These are phyloP conservation scores for Cremastinae sp. DNA, from an alignment of 2,888 invertebrate genomes.

Conservation along the genomic window DNA sequence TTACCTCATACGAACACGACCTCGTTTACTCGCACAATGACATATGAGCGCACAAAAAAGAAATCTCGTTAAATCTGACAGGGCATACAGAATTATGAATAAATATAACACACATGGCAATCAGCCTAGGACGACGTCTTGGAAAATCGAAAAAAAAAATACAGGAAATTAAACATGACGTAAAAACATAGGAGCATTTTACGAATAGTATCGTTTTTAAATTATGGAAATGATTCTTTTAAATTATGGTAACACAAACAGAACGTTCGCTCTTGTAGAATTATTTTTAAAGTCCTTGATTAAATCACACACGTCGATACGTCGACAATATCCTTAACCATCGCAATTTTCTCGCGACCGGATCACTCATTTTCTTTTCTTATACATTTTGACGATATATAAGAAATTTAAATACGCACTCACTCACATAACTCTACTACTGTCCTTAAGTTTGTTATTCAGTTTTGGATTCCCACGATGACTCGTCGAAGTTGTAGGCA, in stretches of 20 bases:
- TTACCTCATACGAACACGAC: conserved; percentile 34
- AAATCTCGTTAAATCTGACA: conserved; percentile 30
- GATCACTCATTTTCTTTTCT: conserved; percentile 19
- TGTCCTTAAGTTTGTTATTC: conserved; percentile 35
- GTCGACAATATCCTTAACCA: conserved; percentile 46
- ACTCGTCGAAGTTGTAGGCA: conserved; percentile 11
- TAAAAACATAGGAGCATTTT: conserved; percentile 12
- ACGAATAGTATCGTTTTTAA: conserved; percentile 7
- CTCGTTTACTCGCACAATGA: conserved; percentile 40
- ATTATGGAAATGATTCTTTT: conserved; percentile 31
- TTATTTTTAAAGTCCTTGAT: conserved; percentile 55
- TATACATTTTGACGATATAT: conserved; percentile 26
- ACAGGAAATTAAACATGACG: conserved; percentile 31
- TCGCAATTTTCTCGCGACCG: conserved; percentile 28
- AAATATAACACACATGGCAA: conserved; percentile 56
- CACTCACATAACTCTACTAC: conserved; percentile 50
- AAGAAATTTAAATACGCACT: conserved; percentile 46
- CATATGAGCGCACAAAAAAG: conserved; percentile 50
- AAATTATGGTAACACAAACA: conserved; percentile 51
- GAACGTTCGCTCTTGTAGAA: conserved; percentile 30
- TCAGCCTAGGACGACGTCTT: conserved; percentile 21
- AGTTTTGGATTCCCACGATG: conserved; percentile 18
- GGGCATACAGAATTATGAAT: conserved; percentile 47
- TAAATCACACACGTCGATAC: conserved; percentile 53
- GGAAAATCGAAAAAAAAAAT: conserved; percentile 37